Evolutionary conservation across 2,113 vertebrate species (phyloP).

Genomic region (Rhineura floridana): DNA sequence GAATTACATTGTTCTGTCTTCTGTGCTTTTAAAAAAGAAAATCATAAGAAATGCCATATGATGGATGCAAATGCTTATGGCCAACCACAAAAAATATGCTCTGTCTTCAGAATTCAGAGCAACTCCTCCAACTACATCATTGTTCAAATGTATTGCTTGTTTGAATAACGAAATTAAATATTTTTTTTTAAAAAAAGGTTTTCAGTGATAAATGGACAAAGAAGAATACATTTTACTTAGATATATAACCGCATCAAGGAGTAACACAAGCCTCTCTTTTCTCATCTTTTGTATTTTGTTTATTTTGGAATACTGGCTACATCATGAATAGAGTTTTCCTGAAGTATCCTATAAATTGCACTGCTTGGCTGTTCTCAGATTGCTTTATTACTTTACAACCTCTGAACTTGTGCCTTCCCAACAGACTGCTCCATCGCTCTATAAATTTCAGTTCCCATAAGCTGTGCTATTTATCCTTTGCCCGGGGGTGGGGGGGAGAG

Average conservation of each 20-base stretch:
- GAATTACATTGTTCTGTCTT: not conserved
- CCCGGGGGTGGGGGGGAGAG: constrained; percentile 4
- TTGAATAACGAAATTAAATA: not conserved
- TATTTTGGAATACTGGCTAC: not conserved
- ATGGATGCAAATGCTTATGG: not conserved
- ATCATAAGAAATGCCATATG: not conserved
- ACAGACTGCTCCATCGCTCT: constrained; percentile 17
- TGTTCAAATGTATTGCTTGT: not conserved
- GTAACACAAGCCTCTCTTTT: not conserved
- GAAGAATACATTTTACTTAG: not conserved
- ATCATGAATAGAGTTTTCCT: not conserved
- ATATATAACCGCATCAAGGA: not conserved
- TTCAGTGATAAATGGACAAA: constrained; percentile 26
- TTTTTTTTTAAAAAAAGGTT: not conserved
- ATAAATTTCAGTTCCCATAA: constrained; percentile 41
- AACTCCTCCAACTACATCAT: constrained; percentile 18
- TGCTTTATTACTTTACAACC: constrained; percentile 41
- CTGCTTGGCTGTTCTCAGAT: constrained; percentile 29
- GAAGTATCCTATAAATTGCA: constrained; percentile 42
- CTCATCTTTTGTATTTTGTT: not conserved
- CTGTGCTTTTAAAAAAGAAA: too few relatives aligned
- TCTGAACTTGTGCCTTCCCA: constrained; percentile 43
- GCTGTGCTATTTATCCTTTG: constrained; percentile 36
- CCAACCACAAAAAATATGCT: constrained; percentile 21
- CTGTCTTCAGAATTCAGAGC: constrained; percentile 8